phyloP scores from a whole-genome alignment of 2,113 vertebrate genomes.

The Zosterops lateralis region DNA sequence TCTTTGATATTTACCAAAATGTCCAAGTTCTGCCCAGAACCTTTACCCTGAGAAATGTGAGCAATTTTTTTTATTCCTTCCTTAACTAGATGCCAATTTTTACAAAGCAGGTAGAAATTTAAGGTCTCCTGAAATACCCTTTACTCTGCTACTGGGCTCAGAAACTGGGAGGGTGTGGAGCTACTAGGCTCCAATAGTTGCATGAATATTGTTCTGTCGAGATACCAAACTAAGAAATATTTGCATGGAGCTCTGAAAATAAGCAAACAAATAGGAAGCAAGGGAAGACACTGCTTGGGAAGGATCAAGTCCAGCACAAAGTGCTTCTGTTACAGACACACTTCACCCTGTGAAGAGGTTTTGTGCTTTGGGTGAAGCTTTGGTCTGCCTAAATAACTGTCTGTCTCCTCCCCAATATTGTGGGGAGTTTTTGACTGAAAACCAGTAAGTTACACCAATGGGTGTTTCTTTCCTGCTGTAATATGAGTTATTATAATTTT shows the following conservation, averaged over 20 bases:
- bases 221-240: not conserved
- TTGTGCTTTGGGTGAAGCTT: not conserved
- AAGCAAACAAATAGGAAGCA: not conserved
- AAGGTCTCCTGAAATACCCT: not conserved
- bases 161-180: not conserved
- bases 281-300: not conserved
- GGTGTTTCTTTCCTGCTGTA: not conserved
- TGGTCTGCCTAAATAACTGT: not conserved
- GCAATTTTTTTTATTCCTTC: not conserved
- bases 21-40: not conserved
- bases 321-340: not conserved
- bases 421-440: not conserved
- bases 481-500: not conserved
- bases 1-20: not conserved
- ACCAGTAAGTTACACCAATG: fast-evolving
- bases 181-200: not conserved
- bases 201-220: not conserved
- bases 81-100: not conserved
- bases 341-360: not conserved
- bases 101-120: not conserved
- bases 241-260: not conserved
- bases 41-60: not conserved
- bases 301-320: not conserved
- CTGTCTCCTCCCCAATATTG: not conserved
- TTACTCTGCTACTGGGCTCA: not conserved